Evolutionary conservation across 2,113 vertebrate species (phyloP).

Genomic region (Sitta europaea): DNA sequence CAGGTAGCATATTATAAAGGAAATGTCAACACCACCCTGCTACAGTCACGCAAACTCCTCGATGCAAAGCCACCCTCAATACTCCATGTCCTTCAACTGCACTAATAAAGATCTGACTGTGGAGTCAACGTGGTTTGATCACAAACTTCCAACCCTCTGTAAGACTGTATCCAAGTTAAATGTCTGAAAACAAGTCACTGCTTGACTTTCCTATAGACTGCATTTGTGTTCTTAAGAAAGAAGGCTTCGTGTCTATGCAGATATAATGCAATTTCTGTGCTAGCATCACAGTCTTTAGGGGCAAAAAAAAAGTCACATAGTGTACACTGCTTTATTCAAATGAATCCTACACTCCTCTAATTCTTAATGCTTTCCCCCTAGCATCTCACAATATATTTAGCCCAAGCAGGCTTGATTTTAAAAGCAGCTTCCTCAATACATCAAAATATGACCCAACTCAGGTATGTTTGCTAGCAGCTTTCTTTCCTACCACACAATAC

Average conservation of each 20-base stretch:
- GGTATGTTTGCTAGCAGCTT: background rate
- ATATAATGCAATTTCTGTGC: background rate
- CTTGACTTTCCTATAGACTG: background rate
- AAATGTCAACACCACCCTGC: background rate
- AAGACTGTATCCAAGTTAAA: background rate
- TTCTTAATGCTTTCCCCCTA: background rate
- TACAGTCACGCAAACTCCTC: background rate
- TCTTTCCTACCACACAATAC: too few relatives aligned
- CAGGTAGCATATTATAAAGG: background rate
- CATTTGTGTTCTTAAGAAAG: background rate
- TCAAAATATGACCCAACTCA: background rate
- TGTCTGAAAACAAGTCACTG: background rate
- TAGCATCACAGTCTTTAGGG: background rate
- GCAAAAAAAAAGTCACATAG: background rate
- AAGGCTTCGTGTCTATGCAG: background rate
- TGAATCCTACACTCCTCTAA: background rate
- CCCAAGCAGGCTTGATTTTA: background rate
- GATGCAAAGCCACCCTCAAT: background rate
- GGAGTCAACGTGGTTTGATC: background rate
- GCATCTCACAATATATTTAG: background rate
- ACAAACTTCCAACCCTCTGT: background rate
- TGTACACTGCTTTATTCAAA: background rate
- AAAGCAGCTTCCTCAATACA: background rate
- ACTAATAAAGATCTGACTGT: background rate
- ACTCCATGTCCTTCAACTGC: background rate